Conservation (phyloP, 2,113 vertebrate genomes). For the Leuciscus idus region DNA sequence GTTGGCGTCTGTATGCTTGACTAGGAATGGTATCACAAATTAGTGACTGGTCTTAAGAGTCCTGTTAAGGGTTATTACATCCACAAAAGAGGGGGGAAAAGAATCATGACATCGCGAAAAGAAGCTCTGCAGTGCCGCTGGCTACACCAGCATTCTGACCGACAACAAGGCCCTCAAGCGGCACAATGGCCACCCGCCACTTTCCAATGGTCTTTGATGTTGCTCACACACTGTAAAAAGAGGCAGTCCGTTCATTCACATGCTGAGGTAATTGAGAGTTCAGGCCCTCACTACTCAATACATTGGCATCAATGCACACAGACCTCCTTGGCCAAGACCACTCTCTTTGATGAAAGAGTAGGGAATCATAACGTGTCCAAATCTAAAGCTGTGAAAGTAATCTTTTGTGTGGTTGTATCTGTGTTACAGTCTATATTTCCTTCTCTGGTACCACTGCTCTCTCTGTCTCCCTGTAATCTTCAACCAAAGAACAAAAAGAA, state of each 20-base stretch:
- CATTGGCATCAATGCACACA: slow-evolving; percentile 36
- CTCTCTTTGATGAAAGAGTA: slow-evolving; percentile 17
- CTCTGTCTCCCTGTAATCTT: not conserved
- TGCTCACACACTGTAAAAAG: slow-evolving; percentile 38
- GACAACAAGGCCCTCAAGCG: slow-evolving; percentile 27
- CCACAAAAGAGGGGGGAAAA: not conserved
- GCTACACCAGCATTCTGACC: slow-evolving; percentile 29
- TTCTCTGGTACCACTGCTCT: not conserved
- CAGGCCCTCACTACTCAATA: slow-evolving; percentile 23
- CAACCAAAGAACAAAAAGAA: not conserved
- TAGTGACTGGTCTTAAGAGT: slow-evolving; percentile 18
- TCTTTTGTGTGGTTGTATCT: not conserved
- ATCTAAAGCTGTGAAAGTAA: slow-evolving; percentile 11
- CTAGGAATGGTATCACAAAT: slow-evolving; percentile 6
- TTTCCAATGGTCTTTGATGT: slow-evolving; percentile 46
- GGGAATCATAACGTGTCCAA: slow-evolving; percentile 31
- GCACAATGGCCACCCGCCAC: slow-evolving; percentile 15
- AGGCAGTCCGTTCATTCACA: slow-evolving; percentile 20
- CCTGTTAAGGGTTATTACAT: slow-evolving; percentile 37
- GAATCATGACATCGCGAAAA: not conserved
- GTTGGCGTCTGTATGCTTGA: not conserved
- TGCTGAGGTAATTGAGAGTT: slow-evolving; percentile 49
- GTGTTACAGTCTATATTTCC: not conserved
- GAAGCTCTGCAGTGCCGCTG: slow-evolving; percentile 32
- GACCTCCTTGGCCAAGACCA: slow-evolving; percentile 26